phyloP scores from a whole-genome alignment of 2,113 vertebrate genomes.

The Serinus canaria region DNA sequence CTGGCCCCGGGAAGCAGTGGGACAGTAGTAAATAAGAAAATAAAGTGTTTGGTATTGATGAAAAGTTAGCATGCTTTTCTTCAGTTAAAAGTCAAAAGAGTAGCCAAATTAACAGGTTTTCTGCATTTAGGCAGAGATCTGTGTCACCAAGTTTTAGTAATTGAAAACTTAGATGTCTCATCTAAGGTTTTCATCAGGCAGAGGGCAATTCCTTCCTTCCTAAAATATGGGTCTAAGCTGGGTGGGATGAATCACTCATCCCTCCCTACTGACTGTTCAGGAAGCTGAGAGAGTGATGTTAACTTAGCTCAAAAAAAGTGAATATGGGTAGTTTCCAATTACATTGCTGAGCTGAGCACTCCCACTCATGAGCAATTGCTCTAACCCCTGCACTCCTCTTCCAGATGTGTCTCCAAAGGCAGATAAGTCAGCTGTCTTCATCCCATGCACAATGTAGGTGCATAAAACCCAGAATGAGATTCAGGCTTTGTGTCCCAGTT shows the following conservation, averaged over 20 bases:
- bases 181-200: constrained; percentile 13
- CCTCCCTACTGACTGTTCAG: constrained; percentile 36
- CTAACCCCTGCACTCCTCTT: neutral
- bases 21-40: neutral
- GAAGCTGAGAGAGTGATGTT: constrained; percentile 26
- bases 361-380: neutral
- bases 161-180: constrained; percentile 13
- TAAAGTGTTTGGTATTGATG: neutral
- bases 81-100: neutral
- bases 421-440: neutral
- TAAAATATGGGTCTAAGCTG: constrained; percentile 5
- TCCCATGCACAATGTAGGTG: neutral
- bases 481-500: neutral
- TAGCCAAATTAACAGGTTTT: constrained; percentile 11
- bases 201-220: neutral
- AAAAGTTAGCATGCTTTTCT: neutral
- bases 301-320: neutral
- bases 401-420: neutral
- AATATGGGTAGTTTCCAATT: neutral
- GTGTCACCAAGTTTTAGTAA: constrained; percentile 34
- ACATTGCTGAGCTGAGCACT: neutral
- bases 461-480: neutral
- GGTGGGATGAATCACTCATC: constrained; percentile 32
- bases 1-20: neutral
- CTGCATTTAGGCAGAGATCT: neutral